Conservation (phyloP, 1,140 invertebrate genomes). For the Drosophila tani region DNA sequence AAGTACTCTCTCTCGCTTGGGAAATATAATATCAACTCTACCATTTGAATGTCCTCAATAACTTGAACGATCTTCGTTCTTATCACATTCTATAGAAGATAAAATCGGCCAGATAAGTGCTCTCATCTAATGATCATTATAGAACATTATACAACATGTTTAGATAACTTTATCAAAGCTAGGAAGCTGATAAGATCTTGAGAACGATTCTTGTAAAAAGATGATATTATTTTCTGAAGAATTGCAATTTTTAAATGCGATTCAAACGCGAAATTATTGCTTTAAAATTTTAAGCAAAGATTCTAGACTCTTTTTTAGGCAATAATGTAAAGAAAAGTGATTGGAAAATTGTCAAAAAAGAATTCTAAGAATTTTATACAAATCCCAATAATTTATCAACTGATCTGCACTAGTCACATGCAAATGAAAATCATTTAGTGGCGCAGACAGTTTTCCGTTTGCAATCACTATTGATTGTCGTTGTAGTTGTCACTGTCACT, state of each 20-base stretch:
- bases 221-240: too few species aligned
- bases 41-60: constrained; percentile 5
- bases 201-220: background rate
- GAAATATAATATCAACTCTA: background rate
- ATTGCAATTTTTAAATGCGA: too few species aligned
- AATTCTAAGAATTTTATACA: background rate
- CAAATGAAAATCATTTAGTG: background rate
- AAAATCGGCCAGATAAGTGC: constrained; percentile 12
- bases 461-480: constrained; percentile 25
- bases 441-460: constrained; percentile 10
- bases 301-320: too few species aligned
- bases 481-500: background rate
- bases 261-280: too few species aligned
- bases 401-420: constrained; percentile 8
- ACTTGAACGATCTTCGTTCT: constrained; percentile 2
- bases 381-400: background rate
- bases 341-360: background rate
- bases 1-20: too few species aligned
- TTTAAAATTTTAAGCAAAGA: too few species aligned
- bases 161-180: constrained; percentile 30
- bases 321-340: background rate
- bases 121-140: constrained; percentile 37
- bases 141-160: constrained; percentile 23
- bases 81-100: constrained; percentile 23
- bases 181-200: constrained; percentile 17